These are phyloP conservation scores for Aspidiotus destructor DNA, from an alignment of 2,888 invertebrate genomes.

Conservation along the genomic window DNA sequence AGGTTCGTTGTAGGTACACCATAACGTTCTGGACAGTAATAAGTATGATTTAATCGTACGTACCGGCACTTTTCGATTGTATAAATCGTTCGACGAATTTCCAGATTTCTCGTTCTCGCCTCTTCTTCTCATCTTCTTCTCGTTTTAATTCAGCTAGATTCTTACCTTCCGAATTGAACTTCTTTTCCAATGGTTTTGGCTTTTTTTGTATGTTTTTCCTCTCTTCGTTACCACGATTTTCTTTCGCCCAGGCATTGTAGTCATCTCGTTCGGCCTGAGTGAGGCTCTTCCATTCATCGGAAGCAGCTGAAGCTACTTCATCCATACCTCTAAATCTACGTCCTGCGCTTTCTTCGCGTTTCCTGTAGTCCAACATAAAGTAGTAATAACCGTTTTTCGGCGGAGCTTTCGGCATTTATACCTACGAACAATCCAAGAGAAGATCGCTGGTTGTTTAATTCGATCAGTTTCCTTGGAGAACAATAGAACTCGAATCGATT, in stretches of 20 bases:
- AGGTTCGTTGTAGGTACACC: too few species aligned
- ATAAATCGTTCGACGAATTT: not conserved
- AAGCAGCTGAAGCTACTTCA: slow-evolving; percentile 12
- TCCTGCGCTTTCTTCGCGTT: slow-evolving; percentile 12
- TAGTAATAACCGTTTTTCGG: slow-evolving; percentile 24
- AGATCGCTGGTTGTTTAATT: too few species aligned
- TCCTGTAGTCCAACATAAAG: slow-evolving; percentile 20
- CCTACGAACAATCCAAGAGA: too few species aligned
- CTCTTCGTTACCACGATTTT: not conserved
- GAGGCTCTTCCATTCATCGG: slow-evolving; percentile 21
- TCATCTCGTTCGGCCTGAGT: slow-evolving; percentile 3
- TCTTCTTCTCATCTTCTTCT: not conserved
- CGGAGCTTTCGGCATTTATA: slow-evolving; percentile 19
- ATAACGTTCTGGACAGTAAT: too few species aligned
- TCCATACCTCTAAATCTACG: slow-evolving; percentile 23
- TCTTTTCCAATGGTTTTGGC: slow-evolving; percentile 2
- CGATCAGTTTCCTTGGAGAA: too few species aligned
- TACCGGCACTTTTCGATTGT: too few species aligned
- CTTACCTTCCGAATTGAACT: slow-evolving; percentile 3
- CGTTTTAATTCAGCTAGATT: slow-evolving; percentile 18
- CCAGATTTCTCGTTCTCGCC: not conserved
- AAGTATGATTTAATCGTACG: too few species aligned
- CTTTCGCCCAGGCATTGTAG: slow-evolving; percentile 19
- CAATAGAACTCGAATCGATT: too few species aligned
- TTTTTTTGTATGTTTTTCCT: slow-evolving; percentile 3